Percentiles rank a stretch among this genome's conserved stretches.
Evolutionary conservation across 2,888 invertebrate genomes (phyloP).

Genomic region (Periphyllus acericola): DNA sequence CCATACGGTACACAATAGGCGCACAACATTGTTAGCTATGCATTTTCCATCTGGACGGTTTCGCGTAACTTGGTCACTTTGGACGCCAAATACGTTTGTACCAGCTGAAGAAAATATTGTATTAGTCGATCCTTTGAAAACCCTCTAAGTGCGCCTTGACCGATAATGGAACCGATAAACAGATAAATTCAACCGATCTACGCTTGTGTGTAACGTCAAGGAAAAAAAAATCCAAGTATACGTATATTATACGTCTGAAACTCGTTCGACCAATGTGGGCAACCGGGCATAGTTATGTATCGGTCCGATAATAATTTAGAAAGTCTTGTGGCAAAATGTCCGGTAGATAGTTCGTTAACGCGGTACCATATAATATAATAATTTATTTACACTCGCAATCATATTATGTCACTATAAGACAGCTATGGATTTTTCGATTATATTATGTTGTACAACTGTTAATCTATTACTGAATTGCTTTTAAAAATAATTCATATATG

Average conservation of each 20-base stretch:
- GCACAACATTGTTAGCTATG: constrained; percentile 27
- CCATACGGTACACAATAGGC: constrained; percentile 43
- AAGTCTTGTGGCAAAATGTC: not conserved
- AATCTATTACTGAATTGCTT: too few relatives aligned
- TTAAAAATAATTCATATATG: too few relatives aligned
- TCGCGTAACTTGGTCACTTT: constrained; percentile 60
- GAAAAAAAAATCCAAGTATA: not conserved
- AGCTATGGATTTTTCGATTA: not conserved
- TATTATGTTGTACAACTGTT: too few relatives aligned
- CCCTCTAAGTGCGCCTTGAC: not conserved
- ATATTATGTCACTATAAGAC: not conserved
- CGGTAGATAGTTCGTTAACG: not conserved
- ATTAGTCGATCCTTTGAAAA: constrained; percentile 26
- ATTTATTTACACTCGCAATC: not conserved
- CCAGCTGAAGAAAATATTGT: constrained; percentile 34
- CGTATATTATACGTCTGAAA: not conserved
- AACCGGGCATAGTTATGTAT: too few relatives aligned
- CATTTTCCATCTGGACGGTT: constrained; percentile 55
- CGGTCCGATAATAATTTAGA: not conserved
- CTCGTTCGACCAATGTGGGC: not conserved
- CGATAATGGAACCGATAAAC: constrained; percentile 22
- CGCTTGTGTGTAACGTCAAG: too few relatives aligned
- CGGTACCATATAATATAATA: not conserved
- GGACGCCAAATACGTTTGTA: constrained; percentile 3
- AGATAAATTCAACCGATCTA: not conserved